phyloP scores from a whole-genome alignment of 2,113 vertebrate genomes.

The Tylochromis polylepis region DNA sequence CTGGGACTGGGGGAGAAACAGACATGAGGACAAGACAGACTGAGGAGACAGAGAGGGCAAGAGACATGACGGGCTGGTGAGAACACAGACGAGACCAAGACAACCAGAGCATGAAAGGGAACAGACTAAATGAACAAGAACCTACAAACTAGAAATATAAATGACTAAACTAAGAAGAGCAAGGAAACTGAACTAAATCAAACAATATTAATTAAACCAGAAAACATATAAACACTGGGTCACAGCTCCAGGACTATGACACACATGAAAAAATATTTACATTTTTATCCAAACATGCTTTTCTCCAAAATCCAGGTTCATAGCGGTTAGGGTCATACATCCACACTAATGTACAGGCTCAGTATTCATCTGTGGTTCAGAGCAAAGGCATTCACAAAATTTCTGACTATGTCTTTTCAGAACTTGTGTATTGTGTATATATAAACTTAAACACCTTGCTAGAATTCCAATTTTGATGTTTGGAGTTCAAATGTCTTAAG shows the following conservation, averaged over 20 bases:
- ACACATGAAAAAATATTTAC: background rate
- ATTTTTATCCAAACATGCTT: background rate
- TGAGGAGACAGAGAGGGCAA: background rate
- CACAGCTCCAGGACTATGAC: background rate
- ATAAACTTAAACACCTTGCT: too few relatives aligned
- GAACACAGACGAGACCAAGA: too few relatives aligned
- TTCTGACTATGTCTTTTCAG: too few relatives aligned
- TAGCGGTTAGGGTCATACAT: accelerated
- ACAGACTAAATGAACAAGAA: too few relatives aligned
- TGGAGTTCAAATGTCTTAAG: background rate
- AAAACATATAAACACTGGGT: background rate
- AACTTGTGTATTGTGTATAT: too few relatives aligned
- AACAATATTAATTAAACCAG: background rate
- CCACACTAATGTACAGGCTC: background rate
- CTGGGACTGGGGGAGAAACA: background rate
- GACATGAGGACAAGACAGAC: background rate
- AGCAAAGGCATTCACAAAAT: background rate
- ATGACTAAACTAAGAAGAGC: background rate
- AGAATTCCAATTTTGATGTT: too few relatives aligned
- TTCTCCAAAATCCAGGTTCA: background rate
- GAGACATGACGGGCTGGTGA: background rate
- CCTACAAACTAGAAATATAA: background rate
- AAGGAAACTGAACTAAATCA: background rate
- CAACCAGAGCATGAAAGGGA: background rate
- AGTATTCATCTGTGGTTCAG: background rate